These are phyloP conservation scores for Antheraea pernyi DNA, from an alignment of 1,140 invertebrate species.

Conservation along the genomic window DNA sequence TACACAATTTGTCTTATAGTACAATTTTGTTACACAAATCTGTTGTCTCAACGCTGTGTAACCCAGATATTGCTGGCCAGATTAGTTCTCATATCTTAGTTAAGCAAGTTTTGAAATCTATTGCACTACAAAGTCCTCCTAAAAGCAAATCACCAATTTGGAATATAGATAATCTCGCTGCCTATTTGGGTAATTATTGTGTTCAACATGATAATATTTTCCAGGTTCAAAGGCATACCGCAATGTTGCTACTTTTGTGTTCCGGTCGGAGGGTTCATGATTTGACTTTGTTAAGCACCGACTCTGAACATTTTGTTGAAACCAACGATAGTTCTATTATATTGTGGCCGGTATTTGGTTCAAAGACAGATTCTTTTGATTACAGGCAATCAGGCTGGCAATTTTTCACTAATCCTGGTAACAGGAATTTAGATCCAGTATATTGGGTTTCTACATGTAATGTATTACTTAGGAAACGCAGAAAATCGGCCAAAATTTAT, in stretches of 20 bases:
- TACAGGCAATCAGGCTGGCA: slow-evolving; percentile 23
- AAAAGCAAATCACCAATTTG: too few species aligned
- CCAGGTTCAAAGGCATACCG: neutral
- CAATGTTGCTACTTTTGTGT: slow-evolving; percentile 2
- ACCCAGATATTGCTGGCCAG: too few species aligned
- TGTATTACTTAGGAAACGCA: slow-evolving; percentile 32
- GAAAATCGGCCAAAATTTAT: slow-evolving; percentile 36
- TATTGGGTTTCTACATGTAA: slow-evolving; percentile 48
- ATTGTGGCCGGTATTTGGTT: slow-evolving; percentile 22
- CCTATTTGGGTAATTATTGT: too few species aligned
- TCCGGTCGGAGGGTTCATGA: slow-evolving; percentile 19
- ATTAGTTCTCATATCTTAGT: too few species aligned
- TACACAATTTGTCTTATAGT: neutral
- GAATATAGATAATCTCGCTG: too few species aligned
- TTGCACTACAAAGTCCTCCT: too few species aligned
- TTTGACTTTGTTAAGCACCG: slow-evolving; percentile 26
- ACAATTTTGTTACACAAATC: too few species aligned
- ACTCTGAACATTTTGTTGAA: slow-evolving; percentile 14
- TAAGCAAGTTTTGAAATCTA: too few species aligned
- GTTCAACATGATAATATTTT: too few species aligned
- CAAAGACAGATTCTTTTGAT: slow-evolving; percentile 14
- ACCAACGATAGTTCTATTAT: slow-evolving; percentile 12
- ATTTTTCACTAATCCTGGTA: slow-evolving; percentile 11
- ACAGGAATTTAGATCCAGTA: slow-evolving; percentile 33
- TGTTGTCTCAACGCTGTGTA: too few species aligned